Base-by-base conservation (phyloP, 1,140 invertebrate genomes). In the Drosophila albomicans region DNA sequence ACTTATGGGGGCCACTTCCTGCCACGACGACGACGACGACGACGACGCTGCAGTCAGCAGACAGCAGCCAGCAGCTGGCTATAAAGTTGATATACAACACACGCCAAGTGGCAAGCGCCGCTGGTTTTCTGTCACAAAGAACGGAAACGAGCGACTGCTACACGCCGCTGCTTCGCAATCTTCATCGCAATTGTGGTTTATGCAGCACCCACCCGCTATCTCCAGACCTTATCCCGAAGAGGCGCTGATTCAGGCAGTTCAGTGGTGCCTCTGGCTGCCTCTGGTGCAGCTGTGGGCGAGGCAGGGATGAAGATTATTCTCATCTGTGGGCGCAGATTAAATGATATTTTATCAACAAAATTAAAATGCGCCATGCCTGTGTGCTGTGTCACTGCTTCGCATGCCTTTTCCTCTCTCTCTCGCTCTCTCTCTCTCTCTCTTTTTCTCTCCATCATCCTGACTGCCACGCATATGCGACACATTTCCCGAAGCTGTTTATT, bases 301-400 rank as follows among this genome's bases (percentile, higher is more conserved):
- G 20, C 48, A 49, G 13, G 51, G 28, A 54, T 13, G 28, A 32
- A n/a, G 32, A 38, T 38, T 41, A 57, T 41, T 71, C 65, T 64
- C 54, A 71, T 66, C 57, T 70, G 66, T 59, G 65, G 52, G 62
- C 66, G 58, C 64, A 84, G 80, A 88, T 88, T 84, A 88, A 81
- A 84, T 82, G 74, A 68, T 75, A 82, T 88, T 88, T 88, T 88
- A 88, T 80, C 84, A 82, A 77, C 77, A 77, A 86, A 81, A 86
- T 86, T 86, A 81, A 86, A 86, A 86, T 86, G 82, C 75, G 54
- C 64, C 52, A 70, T 41, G 32, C 30, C 32, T 57, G 15, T 3
- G 11, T n/a, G 11, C 3, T 43, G 11, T 43, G 11, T 8, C 11
- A 35, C 20, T 20, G 20, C 20, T 20, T 20, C 20, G 20, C 16